These are phyloP conservation scores for Ceriagrion tenellum DNA, from an alignment of 2,888 invertebrate genomes.

Conservation along the genomic window DNA sequence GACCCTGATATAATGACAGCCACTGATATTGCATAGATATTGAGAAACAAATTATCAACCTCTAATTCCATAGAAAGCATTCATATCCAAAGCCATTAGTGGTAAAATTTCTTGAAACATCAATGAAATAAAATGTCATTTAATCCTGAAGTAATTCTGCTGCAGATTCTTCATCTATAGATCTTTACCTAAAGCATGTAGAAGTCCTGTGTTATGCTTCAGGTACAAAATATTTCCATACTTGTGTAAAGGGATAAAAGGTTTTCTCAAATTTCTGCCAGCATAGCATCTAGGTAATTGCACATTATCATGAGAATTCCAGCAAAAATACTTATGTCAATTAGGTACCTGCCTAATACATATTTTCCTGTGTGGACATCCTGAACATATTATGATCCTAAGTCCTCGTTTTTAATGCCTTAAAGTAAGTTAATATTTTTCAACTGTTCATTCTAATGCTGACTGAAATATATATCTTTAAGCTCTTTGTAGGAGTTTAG, in stretches of 20 bases:
- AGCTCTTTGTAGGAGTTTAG: neutral
- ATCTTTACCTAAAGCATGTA: neutral
- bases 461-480: neutral
- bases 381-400: neutral
- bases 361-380: neutral
- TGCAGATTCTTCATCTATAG: neutral
- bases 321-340: slow-evolving; percentile 16
- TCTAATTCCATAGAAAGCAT: neutral
- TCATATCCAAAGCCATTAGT: neutral
- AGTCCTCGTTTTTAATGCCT: neutral
- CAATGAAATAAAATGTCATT: neutral
- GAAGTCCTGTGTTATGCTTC: slow-evolving; percentile 5
- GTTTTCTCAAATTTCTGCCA: neutral
- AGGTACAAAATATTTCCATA: slow-evolving; percentile 28
- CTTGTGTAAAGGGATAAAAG: neutral
- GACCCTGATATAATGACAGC: slow-evolving; percentile 23
- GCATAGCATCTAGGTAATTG: neutral
- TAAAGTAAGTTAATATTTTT: neutral
- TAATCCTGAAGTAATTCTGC: neutral
- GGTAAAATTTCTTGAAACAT: neutral
- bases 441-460: neutral
- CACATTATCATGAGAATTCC: neutral
- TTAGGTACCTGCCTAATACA: neutral
- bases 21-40: neutral
- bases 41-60: neutral